Evolutionary conservation across 2,113 vertebrate genomes (phyloP), one percentile per base, ranked within the genome.

Genomic region (Elaphurus davidianus): DNA sequence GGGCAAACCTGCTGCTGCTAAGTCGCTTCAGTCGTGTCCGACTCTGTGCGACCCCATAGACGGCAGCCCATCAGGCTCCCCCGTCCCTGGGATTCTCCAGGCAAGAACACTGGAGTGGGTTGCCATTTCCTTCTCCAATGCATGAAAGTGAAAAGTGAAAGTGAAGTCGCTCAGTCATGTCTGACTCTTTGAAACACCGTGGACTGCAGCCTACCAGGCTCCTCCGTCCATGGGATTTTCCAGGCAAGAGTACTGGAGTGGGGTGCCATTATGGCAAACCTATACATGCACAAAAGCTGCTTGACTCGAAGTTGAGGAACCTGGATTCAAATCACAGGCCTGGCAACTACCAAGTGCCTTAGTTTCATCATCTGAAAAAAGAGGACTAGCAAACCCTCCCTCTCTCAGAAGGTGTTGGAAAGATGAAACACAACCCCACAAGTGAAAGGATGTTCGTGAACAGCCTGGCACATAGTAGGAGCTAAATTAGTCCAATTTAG

Each of bases 361-460:
- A 40, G 21, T 90, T 91, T 97, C 87, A 92, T 82, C 88, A 92
- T 45, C 87, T 62, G 25, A 87, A 62, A 89, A 74, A n/a, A 96
- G 60, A 55, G 7, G 55, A 74, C 13, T 2, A 54, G 43, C 55
- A 78, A 64, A 76, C 3, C 60, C 33, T 89, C 43, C 64, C 43
- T 57, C 47, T 57, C 40, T 15, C 25, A 59, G 86, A 27, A 23
- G 14, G 15, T n/a, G 7, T 11, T 36, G 9, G 27, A 50, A 90
- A 86, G 55, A 85, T 16, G 43, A 54, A 83, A 92, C 88, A 71
- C 67, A 54, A 60, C 27, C 40, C 13, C 4, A 2, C 21, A 36
- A 25, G 47, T 27, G 17, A 95, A 62, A 74, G 45, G 54, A 33
- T 7, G 0, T 21, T 89, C 23, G 2, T 76, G 55, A 88, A 16